Evolutionary conservation across 2,113 vertebrate genomes (phyloP).

Genomic region (Perca flavescens): DNA sequence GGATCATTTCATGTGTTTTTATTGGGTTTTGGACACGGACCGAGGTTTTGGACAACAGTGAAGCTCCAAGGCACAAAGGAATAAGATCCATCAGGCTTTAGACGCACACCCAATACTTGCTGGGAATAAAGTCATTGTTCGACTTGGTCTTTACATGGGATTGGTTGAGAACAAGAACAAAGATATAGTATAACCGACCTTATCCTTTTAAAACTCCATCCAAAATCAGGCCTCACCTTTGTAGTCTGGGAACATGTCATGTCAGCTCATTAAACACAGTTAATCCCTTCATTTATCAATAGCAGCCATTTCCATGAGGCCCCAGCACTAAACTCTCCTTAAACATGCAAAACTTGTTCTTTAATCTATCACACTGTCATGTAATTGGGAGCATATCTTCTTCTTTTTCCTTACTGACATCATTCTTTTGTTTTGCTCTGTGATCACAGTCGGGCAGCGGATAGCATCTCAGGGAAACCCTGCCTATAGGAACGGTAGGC

Average conservation of each 20-base stretch:
- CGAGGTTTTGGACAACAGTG: not conserved
- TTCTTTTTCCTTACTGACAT: conserved; percentile 43
- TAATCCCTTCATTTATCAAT: conserved; percentile 39
- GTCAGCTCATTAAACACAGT: conserved; percentile 35
- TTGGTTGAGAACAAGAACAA: conserved; percentile 12
- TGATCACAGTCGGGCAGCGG: conserved; percentile 48
- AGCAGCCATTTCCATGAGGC: conserved; percentile 28
- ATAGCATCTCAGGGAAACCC: conserved; percentile 56
- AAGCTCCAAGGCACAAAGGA: not conserved
- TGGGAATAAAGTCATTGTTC: not conserved
- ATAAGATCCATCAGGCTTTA: not conserved
- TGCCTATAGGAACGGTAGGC: conserved; percentile 43
- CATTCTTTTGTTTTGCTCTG: conserved; percentile 64
- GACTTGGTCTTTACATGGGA: not conserved
- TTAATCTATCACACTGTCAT: conserved; percentile 23
- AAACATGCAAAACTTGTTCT: conserved; percentile 16
- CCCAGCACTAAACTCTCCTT: not conserved
- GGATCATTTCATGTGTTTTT: too few species aligned
- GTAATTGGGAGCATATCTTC: conserved; percentile 58
- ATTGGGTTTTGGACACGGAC: too few species aligned
- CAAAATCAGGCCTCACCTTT: not conserved
- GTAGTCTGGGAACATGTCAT: conserved; percentile 11
- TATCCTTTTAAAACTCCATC: not conserved
- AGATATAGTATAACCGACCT: not conserved
- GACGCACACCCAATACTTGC: not conserved